Evolutionary conservation across 2,888 invertebrate species (phyloP), one percentile per base, ranked within the genome.

Genomic region (Drosophila silvestris): DNA sequence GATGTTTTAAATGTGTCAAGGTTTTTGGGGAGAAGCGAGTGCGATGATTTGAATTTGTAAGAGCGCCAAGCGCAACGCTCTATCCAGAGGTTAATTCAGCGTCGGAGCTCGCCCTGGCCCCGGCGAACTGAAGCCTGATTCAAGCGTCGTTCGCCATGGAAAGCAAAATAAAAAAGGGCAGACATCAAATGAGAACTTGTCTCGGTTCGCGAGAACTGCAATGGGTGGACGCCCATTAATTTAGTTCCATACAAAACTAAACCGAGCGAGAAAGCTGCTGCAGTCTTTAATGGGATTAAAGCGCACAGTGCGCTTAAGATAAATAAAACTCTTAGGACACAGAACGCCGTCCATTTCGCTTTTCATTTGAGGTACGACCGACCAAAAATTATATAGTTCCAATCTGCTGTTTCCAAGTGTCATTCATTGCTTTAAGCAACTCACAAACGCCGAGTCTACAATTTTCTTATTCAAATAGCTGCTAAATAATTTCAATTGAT

Each of bases 1-100:
- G 10, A 60, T 50, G 82, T 62, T 74, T 65, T 51, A 85, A 85
- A 87, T 85, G 81, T 85, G 85, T 85, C 85, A 85, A 85, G 85
- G 85, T 85, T 78, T 51, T 68, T 81, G 67, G 22, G n/a, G 39
- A 41, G 41, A 58, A 41, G 22, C 58, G 9, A 30, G 58, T 47
- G 41, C 73, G 67, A 81, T 70, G 74, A 84, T 89, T 89, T 89
- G 70, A 83, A 79, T 86, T 62, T 72, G 60, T 52, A 68, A 67
- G 65, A 41, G 61, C 56, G 67, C 56, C 52, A 33, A 7, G 62
- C 58, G 51, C 44, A 64, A 37, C 54, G 50, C 83, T 62, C 72
- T 79, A 88, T 88, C 88, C 88, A 67, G 73, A 74, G 66, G 79
- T 70, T 79, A 87, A 82, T 79, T 71, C 74, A 64, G 65, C 62